Evolutionary conservation across 1,140 invertebrate genomes (phyloP).

Genomic region (Cydia pomonella): DNA sequence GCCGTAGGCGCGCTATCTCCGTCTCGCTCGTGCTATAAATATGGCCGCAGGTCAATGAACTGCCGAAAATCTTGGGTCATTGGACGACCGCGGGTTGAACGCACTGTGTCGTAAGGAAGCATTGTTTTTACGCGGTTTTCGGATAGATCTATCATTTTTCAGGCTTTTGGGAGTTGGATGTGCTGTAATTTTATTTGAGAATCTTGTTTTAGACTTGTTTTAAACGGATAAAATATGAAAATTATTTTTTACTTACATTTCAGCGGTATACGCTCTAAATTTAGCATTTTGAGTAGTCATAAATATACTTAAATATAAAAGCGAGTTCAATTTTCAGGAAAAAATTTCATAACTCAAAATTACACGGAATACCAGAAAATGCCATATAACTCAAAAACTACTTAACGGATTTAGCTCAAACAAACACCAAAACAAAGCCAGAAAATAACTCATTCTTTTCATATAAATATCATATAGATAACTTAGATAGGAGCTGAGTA

Average conservation of each 20-base stretch:
- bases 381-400: conserved; percentile 6
- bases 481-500: conserved; percentile 53
- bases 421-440: neutral
- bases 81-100: conserved; percentile 35
- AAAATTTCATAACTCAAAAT: neutral
- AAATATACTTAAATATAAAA: neutral
- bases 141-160: neutral
- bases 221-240: neutral
- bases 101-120: conserved; percentile 26
- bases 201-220: neutral
- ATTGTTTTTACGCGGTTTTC: conserved; percentile 20
- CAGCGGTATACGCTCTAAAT: neutral
- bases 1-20: neutral
- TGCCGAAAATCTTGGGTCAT: conserved; percentile 33
- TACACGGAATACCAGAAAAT: neutral
- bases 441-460: neutral
- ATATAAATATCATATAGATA: neutral
- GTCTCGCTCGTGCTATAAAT: conserved; percentile 20
- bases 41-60: conserved; percentile 15
- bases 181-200: neutral
- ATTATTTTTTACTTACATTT: neutral
- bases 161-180: neutral
- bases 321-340: neutral
- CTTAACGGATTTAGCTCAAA: neutral
- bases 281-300: neutral